A percentile compares a stretch with the other conserved stretches of the same genome.
These are phyloP conservation scores for Theonella swinhoei DNA, from an alignment of 37 sponge, comb jelly and placozoan genomes.

Conservation along the genomic window DNA sequence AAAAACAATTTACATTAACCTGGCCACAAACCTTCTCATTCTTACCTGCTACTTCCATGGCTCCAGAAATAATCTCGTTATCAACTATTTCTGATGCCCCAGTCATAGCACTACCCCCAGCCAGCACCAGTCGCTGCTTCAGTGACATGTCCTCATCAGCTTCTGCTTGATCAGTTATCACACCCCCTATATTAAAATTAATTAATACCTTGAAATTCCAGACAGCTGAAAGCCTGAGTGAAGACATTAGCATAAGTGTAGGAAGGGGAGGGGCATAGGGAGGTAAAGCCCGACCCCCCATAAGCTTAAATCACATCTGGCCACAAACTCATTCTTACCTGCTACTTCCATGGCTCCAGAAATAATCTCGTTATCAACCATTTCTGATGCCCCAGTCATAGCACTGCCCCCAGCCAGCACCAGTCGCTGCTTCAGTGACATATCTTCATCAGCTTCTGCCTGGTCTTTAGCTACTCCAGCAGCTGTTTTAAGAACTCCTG, in stretches of 20 bases:
- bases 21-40: neutral
- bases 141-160: conserved; percentile 48
- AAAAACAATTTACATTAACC: neutral
- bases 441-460: conserved; percentile 50
- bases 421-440: conserved; percentile 34
- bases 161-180: conserved; percentile 43
- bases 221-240: neutral
- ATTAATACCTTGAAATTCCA: neutral
- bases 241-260: neutral
- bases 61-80: neutral
- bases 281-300: neutral
- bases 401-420: conserved; percentile 53
- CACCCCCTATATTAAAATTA: no score
- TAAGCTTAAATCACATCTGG: neutral
- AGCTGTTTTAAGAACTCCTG: conserved; percentile 45
- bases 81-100: conserved; percentile 21
- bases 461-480: no score
- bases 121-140: conserved; percentile 46
- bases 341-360: conserved; percentile 26
- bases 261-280: neutral
- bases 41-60: conserved; percentile 39
- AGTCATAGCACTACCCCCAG: conserved; percentile 42
- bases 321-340: neutral
- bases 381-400: conserved; percentile 11
- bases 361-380: conserved; percentile 5